phyloP scores from a whole-genome alignment of 1,140 invertebrate genomes.

The Neocloeon triangulifer region DNA sequence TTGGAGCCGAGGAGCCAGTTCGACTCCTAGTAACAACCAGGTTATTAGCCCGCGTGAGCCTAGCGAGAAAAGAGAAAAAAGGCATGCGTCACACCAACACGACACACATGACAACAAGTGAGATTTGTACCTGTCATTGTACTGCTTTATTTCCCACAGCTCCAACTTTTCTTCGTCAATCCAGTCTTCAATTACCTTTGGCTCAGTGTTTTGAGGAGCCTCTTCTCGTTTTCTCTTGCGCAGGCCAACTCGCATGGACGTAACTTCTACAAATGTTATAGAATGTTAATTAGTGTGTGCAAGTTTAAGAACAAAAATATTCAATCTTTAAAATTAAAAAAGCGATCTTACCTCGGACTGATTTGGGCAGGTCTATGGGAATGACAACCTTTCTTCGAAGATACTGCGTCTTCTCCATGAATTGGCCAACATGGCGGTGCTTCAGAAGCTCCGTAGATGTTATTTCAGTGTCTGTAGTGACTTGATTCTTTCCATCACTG shows the following conservation, averaged over 20 bases:
- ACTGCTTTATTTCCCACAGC: slow-evolving; percentile 91
- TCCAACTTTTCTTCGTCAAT: slow-evolving; percentile 89
- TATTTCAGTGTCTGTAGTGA: slow-evolving; percentile 91
- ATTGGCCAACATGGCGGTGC: slow-evolving; percentile 67
- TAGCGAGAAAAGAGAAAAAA: no score
- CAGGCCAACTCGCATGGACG: slow-evolving; percentile 77
- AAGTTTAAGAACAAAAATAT: no score
- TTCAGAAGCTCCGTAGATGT: slow-evolving; percentile 81
- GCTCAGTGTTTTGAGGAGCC: slow-evolving; percentile 71
- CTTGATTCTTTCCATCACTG: slow-evolving; percentile 78
- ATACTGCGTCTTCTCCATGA: slow-evolving; percentile 76
- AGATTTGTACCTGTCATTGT: slow-evolving; percentile 60
- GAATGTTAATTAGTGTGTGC: no score
- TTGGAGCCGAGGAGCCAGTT: slow-evolving; percentile 33
- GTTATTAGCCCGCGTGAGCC: slow-evolving; percentile 35
- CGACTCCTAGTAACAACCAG: slow-evolving; percentile 50
- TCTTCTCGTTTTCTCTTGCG: slow-evolving; percentile 77
- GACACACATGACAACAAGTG: slow-evolving; percentile 1
- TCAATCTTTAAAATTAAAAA: neutral
- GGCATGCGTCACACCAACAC: neutral
- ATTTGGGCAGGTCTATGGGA: slow-evolving; percentile 80
- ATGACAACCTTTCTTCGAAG: slow-evolving; percentile 82
- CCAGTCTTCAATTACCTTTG: slow-evolving; percentile 83
- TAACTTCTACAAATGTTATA: no score
- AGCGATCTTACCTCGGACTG: slow-evolving; percentile 47